Conservation (phyloP, 2,797 vertebrate genomes). For the Balearica regulorum region DNA sequence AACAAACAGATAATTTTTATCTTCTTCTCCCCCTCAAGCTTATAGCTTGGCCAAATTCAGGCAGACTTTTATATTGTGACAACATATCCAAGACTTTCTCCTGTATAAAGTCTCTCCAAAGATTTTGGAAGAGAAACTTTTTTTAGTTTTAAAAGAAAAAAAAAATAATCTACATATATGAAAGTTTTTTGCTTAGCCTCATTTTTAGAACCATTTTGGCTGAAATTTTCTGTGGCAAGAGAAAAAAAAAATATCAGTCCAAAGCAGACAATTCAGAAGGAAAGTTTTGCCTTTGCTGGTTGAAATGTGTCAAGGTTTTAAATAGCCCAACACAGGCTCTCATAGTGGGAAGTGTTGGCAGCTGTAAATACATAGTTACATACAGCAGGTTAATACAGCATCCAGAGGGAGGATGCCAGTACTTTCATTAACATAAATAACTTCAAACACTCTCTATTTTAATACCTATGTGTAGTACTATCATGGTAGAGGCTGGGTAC, state of each 20-base stretch:
- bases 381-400: neutral
- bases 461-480: neutral
- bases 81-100: neutral
- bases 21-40: neutral
- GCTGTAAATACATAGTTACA: neutral
- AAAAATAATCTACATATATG: neutral
- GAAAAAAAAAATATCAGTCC: neutral
- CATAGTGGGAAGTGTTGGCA: neutral
- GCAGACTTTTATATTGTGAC: neutral
- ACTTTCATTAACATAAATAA: neutral
- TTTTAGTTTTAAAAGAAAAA: neutral
- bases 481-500: neutral
- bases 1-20: neutral
- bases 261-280: neutral
- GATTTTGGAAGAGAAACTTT: neutral
- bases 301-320: slow-evolving; percentile 7
- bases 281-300: neutral
- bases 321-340: neutral
- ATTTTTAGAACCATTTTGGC: neutral
- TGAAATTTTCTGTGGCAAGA: neutral
- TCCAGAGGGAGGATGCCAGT: neutral
- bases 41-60: neutral
- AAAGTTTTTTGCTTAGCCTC: neutral
- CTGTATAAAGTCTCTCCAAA: neutral
- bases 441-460: neutral